These are phyloP conservation scores for Nineta flava DNA, from an alignment of 2,888 invertebrate genomes.

Conservation along the genomic window DNA sequence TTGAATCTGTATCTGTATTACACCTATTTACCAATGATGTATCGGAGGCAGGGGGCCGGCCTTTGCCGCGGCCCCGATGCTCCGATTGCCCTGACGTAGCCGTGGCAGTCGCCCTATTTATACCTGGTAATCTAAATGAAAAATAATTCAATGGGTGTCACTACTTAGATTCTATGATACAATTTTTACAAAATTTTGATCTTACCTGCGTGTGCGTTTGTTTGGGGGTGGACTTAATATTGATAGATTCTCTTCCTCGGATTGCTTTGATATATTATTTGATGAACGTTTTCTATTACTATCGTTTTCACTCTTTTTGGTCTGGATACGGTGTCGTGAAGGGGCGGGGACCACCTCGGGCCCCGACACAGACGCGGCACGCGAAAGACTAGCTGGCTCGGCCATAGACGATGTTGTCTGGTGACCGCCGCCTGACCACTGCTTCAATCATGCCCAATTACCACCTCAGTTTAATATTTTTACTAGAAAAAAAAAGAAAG, in stretches of 20 bases:
- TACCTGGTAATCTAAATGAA: not conserved
- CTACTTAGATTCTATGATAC: not conserved
- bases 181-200: not conserved
- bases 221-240: slow-evolving; percentile 34
- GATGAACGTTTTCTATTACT: slow-evolving; percentile 30
- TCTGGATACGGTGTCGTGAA: slow-evolving; percentile 37
- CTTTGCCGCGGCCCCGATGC: slow-evolving; percentile 7
- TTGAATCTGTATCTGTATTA: not conserved
- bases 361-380: slow-evolving; percentile 31
- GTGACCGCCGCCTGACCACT: slow-evolving; percentile 38
- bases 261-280: slow-evolving; percentile 20
- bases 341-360: slow-evolving; percentile 38
- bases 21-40: not conserved
- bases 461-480: not conserved
- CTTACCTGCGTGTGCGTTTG: slow-evolving; percentile 16
- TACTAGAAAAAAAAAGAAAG: not conserved
- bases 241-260: slow-evolving; percentile 29
- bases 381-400: slow-evolving; percentile 68
- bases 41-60: slow-evolving; percentile 7
- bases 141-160: not conserved
- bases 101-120: slow-evolving; percentile 7
- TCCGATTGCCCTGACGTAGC: slow-evolving; percentile 7
- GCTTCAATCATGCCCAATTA: slow-evolving; percentile 27
- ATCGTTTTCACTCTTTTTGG: slow-evolving; percentile 38
- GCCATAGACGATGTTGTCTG: slow-evolving; percentile 81